Percentiles rank a stretch among this genome's conserved stretches.
These are phyloP conservation scores for Molossus alvarezi DNA, from an alignment of 2,797 vertebrate genomes.

Conservation along the genomic window DNA sequence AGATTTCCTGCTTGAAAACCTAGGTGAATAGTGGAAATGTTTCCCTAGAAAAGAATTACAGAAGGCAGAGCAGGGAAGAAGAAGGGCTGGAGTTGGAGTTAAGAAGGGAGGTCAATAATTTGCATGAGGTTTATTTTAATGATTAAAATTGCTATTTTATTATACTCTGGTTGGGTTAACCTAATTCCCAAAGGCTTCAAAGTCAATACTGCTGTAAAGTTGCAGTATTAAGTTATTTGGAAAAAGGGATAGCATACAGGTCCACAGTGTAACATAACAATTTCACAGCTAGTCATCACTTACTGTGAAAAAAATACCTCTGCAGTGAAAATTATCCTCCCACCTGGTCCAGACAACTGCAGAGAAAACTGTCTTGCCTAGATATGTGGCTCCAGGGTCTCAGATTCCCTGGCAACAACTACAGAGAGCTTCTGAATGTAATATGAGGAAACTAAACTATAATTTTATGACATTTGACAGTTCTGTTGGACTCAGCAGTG, in stretches of 20 bases:
- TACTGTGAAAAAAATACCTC: slow-evolving; percentile 61
- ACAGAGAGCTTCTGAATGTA: slow-evolving; percentile 1
- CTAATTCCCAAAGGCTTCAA: background rate
- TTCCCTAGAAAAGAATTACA: background rate
- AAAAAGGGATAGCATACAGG: background rate
- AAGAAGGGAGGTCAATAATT: background rate
- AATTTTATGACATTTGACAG: background rate
- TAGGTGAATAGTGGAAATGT: background rate
- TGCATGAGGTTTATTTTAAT: background rate
- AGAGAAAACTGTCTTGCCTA: slow-evolving; percentile 23
- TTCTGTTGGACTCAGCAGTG: background rate
- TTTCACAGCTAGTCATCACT: slow-evolving; percentile 59
- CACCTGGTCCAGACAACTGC: background rate
- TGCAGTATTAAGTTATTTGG: slow-evolving; percentile 10
- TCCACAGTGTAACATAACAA: background rate
- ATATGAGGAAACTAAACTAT: slow-evolving; percentile 18
- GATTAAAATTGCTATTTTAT: background rate
- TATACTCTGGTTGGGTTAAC: slow-evolving; percentile 23
- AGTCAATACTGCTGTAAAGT: background rate
- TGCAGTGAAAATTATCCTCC: slow-evolving; percentile 34
- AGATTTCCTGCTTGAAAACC: background rate
- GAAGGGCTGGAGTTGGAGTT: background rate
- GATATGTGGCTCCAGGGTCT: background rate
- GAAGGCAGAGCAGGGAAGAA: background rate
- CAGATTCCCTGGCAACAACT: slow-evolving; percentile 3